Conservation (phyloP, 2,113 vertebrate genomes). For the Amphiprion percula region DNA sequence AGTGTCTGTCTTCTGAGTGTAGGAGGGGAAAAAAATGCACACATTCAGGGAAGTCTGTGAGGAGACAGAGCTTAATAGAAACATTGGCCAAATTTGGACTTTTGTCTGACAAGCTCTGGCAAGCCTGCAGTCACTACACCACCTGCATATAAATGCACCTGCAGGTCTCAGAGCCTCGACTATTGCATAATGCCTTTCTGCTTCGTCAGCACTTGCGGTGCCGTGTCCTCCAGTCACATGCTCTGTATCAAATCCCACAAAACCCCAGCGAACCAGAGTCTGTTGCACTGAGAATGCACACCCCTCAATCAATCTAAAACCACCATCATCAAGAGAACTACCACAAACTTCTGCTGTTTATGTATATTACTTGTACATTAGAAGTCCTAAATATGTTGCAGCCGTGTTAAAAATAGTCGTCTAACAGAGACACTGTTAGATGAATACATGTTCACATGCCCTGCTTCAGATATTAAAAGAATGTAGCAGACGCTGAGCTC, state of each 20-base stretch:
- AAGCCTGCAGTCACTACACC: slow-evolving; percentile 65
- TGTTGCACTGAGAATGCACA: neutral
- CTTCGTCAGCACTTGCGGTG: slow-evolving; percentile 3
- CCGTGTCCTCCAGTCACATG: slow-evolving; percentile 34
- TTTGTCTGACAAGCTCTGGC: slow-evolving; percentile 41
- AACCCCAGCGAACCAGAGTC: slow-evolving; percentile 4
- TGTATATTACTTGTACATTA: neutral
- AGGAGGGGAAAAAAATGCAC: neutral
- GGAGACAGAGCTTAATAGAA: neutral
- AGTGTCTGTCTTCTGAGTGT: neutral
- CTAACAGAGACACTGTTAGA: slow-evolving; percentile 4
- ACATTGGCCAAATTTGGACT: slow-evolving; percentile 39
- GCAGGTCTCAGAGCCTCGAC: slow-evolving; percentile 38
- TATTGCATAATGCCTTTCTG: slow-evolving; percentile 44
- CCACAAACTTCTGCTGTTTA: neutral
- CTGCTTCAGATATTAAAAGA: slow-evolving; percentile 49
- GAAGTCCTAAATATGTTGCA: neutral
- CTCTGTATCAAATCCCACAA: slow-evolving; percentile 11
- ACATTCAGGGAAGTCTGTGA: neutral
- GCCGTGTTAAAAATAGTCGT: slow-evolving; percentile 34
- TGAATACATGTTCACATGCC: slow-evolving; percentile 7
- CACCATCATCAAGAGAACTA: too few relatives aligned
- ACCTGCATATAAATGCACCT: slow-evolving; percentile 77
- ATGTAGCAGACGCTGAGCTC: slow-evolving; percentile 57
- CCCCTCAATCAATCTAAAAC: neutral